phyloP scores from a whole-genome alignment of 2,888 invertebrate species.

The Nemapogon koenigi region DNA sequence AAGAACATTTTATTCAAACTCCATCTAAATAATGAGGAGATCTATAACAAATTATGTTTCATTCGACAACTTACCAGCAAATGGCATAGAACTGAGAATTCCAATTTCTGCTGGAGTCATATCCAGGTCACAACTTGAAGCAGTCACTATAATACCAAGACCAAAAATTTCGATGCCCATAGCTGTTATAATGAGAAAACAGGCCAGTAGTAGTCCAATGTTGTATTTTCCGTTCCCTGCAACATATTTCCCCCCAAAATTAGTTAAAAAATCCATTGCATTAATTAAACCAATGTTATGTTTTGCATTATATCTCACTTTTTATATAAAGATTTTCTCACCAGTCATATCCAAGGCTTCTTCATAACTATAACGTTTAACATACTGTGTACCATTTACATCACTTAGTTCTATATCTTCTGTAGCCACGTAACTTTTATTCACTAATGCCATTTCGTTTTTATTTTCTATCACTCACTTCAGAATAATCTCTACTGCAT shows the following conservation, averaged over 20 bases:
- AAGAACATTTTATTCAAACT: too few species aligned
- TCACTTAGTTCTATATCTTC: slow-evolving; percentile 7
- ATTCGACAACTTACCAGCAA: slow-evolving; percentile 48
- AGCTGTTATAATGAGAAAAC: slow-evolving; percentile 53
- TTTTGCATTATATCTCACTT: neutral
- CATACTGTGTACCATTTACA: neutral
- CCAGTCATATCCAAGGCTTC: slow-evolving; percentile 23
- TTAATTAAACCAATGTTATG: neutral
- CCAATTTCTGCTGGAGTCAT: slow-evolving; percentile 54
- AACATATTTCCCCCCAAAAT: neutral
- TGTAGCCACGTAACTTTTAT: slow-evolving; percentile 4
- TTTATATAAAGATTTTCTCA: too few species aligned
- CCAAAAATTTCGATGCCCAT: slow-evolving; percentile 62
- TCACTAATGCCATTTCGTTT: neutral
- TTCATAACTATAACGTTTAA: slow-evolving; percentile 20
- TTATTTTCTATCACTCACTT: too few species aligned
- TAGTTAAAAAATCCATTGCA: neutral
- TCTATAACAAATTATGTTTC: too few species aligned
- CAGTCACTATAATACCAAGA: slow-evolving; percentile 60
- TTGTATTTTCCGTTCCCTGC: slow-evolving; percentile 61
- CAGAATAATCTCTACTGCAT: too few species aligned
- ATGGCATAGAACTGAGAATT: slow-evolving; percentile 59
- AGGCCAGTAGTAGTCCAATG: slow-evolving; percentile 47
- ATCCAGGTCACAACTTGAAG: slow-evolving; percentile 59
- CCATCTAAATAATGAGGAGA: too few species aligned